These are phyloP conservation scores for Ptychochromis oligacanthus DNA, from an alignment of 2,113 vertebrate genomes.

Conservation along the genomic window DNA sequence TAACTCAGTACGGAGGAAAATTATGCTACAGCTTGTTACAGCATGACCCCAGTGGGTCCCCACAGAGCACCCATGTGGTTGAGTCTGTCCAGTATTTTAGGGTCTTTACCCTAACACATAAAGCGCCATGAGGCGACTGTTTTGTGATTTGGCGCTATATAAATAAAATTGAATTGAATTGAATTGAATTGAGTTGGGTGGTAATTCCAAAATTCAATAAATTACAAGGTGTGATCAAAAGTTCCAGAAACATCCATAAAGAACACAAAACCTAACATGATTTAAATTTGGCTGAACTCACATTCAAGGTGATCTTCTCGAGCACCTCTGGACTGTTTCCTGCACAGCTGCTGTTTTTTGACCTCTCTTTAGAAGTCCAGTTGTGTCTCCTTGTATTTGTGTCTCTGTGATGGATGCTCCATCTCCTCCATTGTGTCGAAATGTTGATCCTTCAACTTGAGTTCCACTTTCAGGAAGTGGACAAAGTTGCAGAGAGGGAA, in stretches of 20 bases:
- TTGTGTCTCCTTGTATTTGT: fast-evolving
- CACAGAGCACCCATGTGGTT: not conserved
- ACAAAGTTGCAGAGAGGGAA: no score
- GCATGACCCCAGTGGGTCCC: not conserved
- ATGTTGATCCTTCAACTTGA: not conserved
- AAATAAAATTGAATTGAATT: no score
- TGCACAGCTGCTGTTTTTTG: not conserved
- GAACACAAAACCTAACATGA: fast-evolving
- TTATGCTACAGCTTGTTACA: no score
- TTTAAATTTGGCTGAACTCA: not conserved
- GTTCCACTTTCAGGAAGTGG: no score
- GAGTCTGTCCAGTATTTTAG: no score
- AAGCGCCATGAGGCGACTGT: no score
- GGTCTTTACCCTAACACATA: no score
- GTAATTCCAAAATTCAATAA: fast-evolving
- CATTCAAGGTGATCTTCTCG: not conserved
- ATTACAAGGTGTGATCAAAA: fast-evolving
- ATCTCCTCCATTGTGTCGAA: fast-evolving
- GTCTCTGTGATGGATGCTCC: fast-evolving
- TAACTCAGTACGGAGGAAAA: not conserved
- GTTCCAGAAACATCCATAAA: not conserved
- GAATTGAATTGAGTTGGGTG: no score
- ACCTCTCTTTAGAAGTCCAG: not conserved
- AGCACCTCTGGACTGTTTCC: not conserved
- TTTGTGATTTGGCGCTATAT: no score